phyloP scores from a whole-genome alignment of 2,113 vertebrate genomes.

The Orthonyx spaldingii region DNA sequence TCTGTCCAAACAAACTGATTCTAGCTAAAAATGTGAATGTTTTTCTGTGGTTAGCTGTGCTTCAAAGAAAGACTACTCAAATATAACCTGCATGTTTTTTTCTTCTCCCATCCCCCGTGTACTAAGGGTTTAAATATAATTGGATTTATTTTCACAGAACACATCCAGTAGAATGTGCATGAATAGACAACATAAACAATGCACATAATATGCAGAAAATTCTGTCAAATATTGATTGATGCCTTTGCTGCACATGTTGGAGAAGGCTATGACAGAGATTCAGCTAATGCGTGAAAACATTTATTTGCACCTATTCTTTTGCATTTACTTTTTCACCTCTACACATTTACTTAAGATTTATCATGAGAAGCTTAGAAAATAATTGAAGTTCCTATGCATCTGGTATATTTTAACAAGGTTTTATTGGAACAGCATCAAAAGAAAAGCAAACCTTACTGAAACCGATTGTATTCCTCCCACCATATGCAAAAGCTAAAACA shows the following conservation, averaged over 20 bases:
- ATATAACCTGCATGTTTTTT: neutral
- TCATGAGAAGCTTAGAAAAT: neutral
- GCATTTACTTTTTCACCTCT: neutral
- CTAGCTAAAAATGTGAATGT: neutral
- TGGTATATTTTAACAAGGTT: neutral
- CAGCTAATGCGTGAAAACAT: neutral
- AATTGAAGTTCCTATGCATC: neutral
- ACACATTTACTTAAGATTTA: neutral
- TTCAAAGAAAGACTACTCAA: neutral
- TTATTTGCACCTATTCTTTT: neutral
- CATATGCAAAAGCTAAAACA: neutral
- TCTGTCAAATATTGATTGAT: neutral
- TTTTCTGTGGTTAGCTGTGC: neutral
- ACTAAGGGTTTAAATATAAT: neutral
- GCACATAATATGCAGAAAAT: neutral
- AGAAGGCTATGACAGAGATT: neutral
- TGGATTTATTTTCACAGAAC: neutral
- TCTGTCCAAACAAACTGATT: neutral
- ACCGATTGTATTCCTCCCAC: neutral
- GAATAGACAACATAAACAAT: neutral
- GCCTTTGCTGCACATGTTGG: neutral
- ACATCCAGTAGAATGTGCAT: neutral
- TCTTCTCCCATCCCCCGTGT: neutral
- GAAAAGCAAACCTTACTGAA: neutral
- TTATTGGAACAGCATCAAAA: neutral